phyloP scores from a whole-genome alignment of 2,113 vertebrate genomes.

The Mystacornis crossleyi region DNA sequence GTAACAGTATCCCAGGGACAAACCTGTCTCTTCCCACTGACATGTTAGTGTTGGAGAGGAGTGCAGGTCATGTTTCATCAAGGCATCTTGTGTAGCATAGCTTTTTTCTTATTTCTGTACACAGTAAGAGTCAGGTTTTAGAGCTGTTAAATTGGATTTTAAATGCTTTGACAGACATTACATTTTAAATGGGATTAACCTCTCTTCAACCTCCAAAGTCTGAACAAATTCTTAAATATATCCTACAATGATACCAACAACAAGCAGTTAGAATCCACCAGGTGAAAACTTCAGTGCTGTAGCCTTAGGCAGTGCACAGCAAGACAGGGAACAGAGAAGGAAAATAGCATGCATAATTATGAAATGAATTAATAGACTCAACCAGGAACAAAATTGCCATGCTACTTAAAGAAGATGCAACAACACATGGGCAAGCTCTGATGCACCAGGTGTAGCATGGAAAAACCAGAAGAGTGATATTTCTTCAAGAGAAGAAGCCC shows the following conservation, averaged over 20 bases:
- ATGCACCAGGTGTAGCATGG: background rate
- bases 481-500: background rate
- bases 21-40: constrained; percentile 44
- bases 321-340: constrained; percentile 18
- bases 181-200: constrained; percentile 67
- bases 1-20: constrained; percentile 27
- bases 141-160: constrained; percentile 59
- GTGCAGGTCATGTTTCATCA: constrained; percentile 59
- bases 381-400: background rate
- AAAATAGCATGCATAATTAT: background rate
- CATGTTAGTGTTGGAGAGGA: constrained; percentile 16
- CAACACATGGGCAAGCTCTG: background rate
- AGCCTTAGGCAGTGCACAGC: background rate
- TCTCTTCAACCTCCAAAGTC: constrained; percentile 35
- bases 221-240: constrained; percentile 31
- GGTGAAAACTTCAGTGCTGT: background rate
- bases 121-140: constrained; percentile 29
- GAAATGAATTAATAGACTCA: background rate
- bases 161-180: constrained; percentile 61
- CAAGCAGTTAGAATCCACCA: background rate
- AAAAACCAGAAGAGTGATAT: background rate
- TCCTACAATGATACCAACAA: background rate
- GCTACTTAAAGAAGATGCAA: background rate
- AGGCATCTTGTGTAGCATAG: constrained; percentile 14
- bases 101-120: constrained; percentile 30